Evolutionary conservation across 1,140 invertebrate genomes (phyloP), one percentile per base, ranked within the genome.

Genomic region (Pseudomyrmex pallidus): DNA sequence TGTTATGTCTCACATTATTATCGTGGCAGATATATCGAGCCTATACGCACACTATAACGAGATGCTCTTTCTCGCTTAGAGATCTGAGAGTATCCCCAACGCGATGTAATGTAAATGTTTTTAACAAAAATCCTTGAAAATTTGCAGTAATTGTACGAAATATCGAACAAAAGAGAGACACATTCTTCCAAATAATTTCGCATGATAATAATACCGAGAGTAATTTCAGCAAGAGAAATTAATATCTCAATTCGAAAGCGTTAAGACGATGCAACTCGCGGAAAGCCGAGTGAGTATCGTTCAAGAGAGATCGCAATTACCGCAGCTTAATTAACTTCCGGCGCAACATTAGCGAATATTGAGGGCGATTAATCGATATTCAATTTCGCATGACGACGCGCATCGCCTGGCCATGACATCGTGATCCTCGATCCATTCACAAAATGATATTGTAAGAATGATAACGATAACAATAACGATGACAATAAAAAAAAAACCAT

Each of bases 311-410:
- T 72, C 66, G 76, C 54, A 80, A 80, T 80, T 80, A 80, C 76
- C 54, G 54, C 46, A 54, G 76, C 76, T 80, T 80, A 80, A 80
- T 80, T 80, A 80, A 80, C 76, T 80, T 80, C 76, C 76, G 66
- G 67, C 54, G 76, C 66, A 80, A 80, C 76, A 80, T 80, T 80
- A 80, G 76, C 56, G 76, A 80, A 80, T 80, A 66, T 72, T 70
- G 66, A 80, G 76, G 22, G 54, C 76, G 76, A 80, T 80, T 80
- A 80, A 80, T 80, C 76, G 76, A 80, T 80, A 80, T 80, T 80
- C 76, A 80, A 80, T 80, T 80, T 80, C 76, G 66, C 76, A 72
- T 80, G 67, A 80, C 35, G 35, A 35, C 66, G 76, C 44, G 76
- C 66, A 25, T 80, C 52, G 54, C 72, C 67, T 80, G 76, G 64